These are phyloP conservation scores for Neria commutata DNA, from an alignment of 2,888 invertebrate genomes.

Conservation along the genomic window DNA sequence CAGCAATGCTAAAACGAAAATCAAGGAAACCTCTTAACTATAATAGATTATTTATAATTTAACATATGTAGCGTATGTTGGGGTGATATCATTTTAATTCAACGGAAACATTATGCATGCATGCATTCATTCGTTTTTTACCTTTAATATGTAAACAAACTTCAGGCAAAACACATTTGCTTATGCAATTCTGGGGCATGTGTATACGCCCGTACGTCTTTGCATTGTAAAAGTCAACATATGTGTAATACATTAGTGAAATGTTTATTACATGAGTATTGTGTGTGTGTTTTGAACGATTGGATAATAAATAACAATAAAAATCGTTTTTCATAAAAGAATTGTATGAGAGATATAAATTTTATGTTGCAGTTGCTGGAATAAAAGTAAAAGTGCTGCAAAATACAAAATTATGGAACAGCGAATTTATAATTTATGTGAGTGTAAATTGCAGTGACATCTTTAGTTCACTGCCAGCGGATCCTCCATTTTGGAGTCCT, in stretches of 20 bases:
- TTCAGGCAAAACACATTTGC: too few relatives aligned
- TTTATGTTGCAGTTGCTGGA: not conserved
- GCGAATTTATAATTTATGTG: too few relatives aligned
- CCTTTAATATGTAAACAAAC: not conserved
- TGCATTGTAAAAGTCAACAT: not conserved
- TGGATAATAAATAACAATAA: not conserved
- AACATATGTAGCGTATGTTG: not conserved
- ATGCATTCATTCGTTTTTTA: not conserved
- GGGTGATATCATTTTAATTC: not conserved
- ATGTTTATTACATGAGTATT: not conserved
- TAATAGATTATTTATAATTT: slow-evolving; percentile 8
- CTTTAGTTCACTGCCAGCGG: slow-evolving; percentile 10
- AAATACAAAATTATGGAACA: not conserved
- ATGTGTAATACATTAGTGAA: not conserved
- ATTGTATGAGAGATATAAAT: not conserved
- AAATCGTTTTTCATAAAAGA: too few relatives aligned
- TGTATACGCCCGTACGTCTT: not conserved
- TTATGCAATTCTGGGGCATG: not conserved
- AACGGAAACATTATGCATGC: not conserved
- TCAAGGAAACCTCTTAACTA: not conserved
- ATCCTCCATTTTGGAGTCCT: slow-evolving; percentile 53
- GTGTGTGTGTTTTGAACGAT: slow-evolving; percentile 7
- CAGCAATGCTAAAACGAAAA: not conserved
- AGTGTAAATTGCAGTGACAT: not conserved
- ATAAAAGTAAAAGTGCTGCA: not conserved